Conservation (phyloP, 2,797 vertebrate species). For the Adrianichthys oophorus region DNA sequence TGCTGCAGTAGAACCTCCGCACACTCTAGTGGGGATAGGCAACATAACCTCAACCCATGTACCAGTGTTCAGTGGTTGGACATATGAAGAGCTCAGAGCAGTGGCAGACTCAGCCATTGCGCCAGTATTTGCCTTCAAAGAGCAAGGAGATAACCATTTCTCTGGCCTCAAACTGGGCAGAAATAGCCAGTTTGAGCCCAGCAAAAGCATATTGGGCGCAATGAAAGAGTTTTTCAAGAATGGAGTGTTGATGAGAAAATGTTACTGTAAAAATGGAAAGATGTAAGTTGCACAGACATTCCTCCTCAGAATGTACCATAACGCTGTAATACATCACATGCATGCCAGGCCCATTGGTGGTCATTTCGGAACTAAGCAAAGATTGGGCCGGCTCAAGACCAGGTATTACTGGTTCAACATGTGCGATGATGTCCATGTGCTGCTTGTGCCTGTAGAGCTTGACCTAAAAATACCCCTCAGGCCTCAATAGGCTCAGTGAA, state of each 20-base stretch:
- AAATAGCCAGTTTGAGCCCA: constrained; percentile 9
- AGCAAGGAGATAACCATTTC: background rate
- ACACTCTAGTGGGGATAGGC: constrained; percentile 1
- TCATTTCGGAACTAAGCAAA: constrained; percentile 23
- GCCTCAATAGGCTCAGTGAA: background rate
- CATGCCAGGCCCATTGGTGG: constrained; percentile 26
- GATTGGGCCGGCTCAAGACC: background rate
- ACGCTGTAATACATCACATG: constrained; percentile 1
- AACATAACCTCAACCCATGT: background rate
- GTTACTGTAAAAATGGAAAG: background rate
- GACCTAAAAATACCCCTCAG: constrained; percentile 11
- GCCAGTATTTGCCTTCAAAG: constrained; percentile 4
- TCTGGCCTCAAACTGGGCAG: background rate
- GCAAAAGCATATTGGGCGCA: constrained; percentile 24
- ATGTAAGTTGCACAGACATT: constrained; percentile 12
- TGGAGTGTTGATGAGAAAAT: constrained; percentile 1
- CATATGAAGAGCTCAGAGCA: constrained; percentile 2
- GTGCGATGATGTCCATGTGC: constrained; percentile 17
- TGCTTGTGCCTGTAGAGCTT: constrained; percentile 14
- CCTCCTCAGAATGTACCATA: background rate
- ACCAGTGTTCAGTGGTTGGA: constrained; percentile 20
- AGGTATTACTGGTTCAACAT: constrained; percentile 29
- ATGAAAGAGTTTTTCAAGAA: constrained; percentile 17
- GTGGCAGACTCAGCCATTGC: constrained; percentile 14
- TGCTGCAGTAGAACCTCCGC: background rate